These are phyloP conservation scores for Drosophila equinoxialis DNA, from an alignment of 1,140 invertebrate species.

Conservation along the genomic window DNA sequence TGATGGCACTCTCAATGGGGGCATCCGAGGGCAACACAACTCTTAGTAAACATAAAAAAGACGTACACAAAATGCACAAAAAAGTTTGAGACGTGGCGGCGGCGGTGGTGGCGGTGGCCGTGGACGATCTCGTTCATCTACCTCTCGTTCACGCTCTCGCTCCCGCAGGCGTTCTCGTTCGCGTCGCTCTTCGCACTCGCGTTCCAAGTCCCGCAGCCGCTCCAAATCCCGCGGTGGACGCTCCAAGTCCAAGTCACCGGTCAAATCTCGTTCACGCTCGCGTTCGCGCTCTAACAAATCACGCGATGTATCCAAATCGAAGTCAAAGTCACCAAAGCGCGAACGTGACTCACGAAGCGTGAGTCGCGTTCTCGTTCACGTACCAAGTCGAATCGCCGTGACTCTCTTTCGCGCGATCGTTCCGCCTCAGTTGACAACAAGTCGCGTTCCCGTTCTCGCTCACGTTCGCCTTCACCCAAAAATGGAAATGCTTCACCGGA, in stretches of 20 bases:
- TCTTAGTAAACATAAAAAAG: too few species aligned
- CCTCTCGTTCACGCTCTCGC: conserved; percentile 88
- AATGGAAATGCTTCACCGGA: conserved; percentile 83
- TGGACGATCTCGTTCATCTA: conserved; percentile 86
- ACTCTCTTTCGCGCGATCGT: conserved; percentile 83
- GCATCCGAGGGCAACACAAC: too few species aligned
- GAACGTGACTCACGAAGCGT: conserved; percentile 83
- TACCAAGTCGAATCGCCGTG: conserved; percentile 82
- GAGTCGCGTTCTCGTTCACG: conserved; percentile 82
- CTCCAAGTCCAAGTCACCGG: conserved; percentile 89
- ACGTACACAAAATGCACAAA: too few species aligned
- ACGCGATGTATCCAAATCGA: conserved; percentile 83
- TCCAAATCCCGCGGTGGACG: conserved; percentile 87
- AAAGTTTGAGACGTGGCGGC: conserved; percentile 52
- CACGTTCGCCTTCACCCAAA: conserved; percentile 81
- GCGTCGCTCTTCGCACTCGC: conserved; percentile 86
- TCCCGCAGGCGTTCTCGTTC: conserved; percentile 88
- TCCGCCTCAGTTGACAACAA: conserved; percentile 82
- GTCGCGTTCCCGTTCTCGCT: conserved; percentile 83
- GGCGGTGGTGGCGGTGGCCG: conserved; percentile 83
- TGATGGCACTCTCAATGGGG: too few species aligned
- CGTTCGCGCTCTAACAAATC: conserved; percentile 82
- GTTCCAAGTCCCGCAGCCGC: conserved; percentile 87
- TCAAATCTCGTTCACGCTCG: conserved; percentile 88
- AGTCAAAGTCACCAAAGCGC: conserved; percentile 84